Conservation (phyloP, 1,140 invertebrate species). For the Nebria ingens region DNA sequence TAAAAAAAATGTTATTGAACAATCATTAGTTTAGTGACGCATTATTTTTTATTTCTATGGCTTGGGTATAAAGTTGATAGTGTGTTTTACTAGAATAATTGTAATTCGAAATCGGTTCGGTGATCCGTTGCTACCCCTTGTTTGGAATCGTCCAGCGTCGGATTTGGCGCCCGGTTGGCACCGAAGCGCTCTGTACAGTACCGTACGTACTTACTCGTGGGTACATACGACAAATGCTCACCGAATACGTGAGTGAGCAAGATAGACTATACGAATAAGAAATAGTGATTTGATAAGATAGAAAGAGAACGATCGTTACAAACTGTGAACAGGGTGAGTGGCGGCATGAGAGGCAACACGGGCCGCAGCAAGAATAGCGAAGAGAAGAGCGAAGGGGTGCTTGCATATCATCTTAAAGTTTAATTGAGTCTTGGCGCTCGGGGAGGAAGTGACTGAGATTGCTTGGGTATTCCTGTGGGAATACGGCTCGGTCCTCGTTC, state of each 20-base stretch:
- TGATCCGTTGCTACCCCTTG: too few species aligned
- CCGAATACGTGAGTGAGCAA: too few species aligned
- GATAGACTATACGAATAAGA: background rate
- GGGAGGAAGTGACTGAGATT: conserved; percentile 43
- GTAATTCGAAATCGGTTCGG: too few species aligned
- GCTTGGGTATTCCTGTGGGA: conserved; percentile 35
- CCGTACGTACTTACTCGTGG: background rate
- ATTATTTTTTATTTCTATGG: too few species aligned
- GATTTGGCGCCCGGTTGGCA: background rate
- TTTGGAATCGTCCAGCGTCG: too few species aligned
- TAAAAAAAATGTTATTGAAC: too few species aligned
- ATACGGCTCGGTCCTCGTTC: conserved; percentile 18
- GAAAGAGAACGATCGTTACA: conserved; percentile 4
- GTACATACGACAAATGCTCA: too few species aligned
- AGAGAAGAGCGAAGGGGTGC: conserved; percentile 23
- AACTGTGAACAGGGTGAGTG: conserved; percentile 12
- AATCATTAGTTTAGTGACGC: too few species aligned
- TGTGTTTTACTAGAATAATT: too few species aligned
- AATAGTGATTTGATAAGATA: background rate
- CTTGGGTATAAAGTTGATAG: background rate
- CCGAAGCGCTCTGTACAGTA: background rate
- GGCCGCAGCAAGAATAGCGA: conserved; percentile 15
- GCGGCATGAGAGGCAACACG: conserved; percentile 13
- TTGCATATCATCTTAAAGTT: conserved; percentile 61
- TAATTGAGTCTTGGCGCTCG: conserved; percentile 51